These are phyloP conservation scores for Pherbina coryleti DNA, from an alignment of 2,888 invertebrate genomes.

Conservation along the genomic window DNA sequence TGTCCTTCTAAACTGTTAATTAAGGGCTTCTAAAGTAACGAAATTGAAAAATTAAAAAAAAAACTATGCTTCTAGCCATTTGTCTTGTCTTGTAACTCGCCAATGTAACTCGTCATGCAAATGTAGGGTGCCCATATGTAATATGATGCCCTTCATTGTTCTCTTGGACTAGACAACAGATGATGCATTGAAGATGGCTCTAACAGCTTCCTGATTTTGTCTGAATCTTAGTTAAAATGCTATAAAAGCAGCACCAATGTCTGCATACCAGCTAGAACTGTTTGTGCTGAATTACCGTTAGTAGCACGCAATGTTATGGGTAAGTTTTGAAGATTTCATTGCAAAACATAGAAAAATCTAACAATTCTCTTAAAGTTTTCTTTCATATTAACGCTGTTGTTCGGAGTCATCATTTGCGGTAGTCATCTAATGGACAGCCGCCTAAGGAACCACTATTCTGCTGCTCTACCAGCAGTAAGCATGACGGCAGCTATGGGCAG, in stretches of 20 bases:
- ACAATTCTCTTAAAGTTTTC: not conserved
- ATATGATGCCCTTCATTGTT: slow-evolving; percentile 19
- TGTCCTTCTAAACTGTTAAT: too few species aligned
- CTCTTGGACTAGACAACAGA: not conserved
- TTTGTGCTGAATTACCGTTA: slow-evolving; percentile 14
- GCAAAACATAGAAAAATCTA: not conserved
- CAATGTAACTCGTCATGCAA: too few species aligned
- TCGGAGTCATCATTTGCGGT: slow-evolving; percentile 45
- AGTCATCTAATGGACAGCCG: slow-evolving; percentile 48
- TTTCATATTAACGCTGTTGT: slow-evolving; percentile 46
- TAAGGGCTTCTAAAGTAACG: too few species aligned
- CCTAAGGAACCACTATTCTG: slow-evolving; percentile 25
- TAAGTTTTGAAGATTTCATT: slow-evolving; percentile 6
- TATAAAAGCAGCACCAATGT: slow-evolving; percentile 40
- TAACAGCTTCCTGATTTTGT: not conserved
- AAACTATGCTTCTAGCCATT: too few species aligned
- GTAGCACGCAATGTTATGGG: slow-evolving; percentile 47
- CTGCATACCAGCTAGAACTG: not conserved
- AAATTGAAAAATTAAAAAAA: too few species aligned
- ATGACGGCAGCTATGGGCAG: not conserved
- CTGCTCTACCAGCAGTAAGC: not conserved
- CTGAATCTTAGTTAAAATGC: not conserved
- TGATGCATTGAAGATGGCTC: slow-evolving; percentile 4
- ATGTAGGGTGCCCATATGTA: not conserved
- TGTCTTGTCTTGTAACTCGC: too few species aligned